Evolutionary conservation across 2,797 vertebrate genomes (phyloP), one percentile per base, ranked within the genome.

Genomic region (Austrolebias charrua): DNA sequence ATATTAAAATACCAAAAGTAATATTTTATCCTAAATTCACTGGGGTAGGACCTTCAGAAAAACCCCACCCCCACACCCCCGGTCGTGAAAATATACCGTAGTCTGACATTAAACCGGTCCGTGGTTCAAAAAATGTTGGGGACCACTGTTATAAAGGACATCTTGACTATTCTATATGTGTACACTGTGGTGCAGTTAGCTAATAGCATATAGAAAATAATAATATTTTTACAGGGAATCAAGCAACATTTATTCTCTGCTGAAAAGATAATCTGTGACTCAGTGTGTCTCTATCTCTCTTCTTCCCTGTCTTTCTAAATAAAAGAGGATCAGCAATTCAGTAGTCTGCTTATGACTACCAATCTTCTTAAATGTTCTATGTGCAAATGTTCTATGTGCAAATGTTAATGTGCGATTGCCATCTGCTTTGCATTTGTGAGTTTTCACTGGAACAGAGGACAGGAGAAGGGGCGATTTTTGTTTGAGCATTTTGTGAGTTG

Each of bases 261-360:
- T 84, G 82, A 84, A 68, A 43, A 14, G 73, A 54, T 84, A 80
- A 86, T 82, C 79, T 81, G 64, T 74, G 67, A 78, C 83, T 83
- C 80, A 78, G 48, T 72, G 75, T 48, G 53, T 55, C 65, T 87
- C 71, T 84, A 58, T 63, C 48, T 44, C 73, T 73, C 59, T 73
- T 66, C 61, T 77, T 72, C 58, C 69, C 62, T 50, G 55, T 63
- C 57, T 59, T 58, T 59, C 49, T 2, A 14, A 54, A 81, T 44
- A 85, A 78, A 85, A 78, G 63, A 55, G 78, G 83, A 86, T 85
- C 70, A 79, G 67, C 73, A 71, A 61, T 80, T 86, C 82, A 85
- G 76, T 76, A 72, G 78, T 76, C 66, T 66, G 68, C 71, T 63
- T 73, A 66, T 50, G 38, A 40, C 38, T 40, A 78, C 59, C 67